Base-by-base conservation (phyloP, 2,888 invertebrate species). In the Rhimphoctona megacephalus region DNA sequence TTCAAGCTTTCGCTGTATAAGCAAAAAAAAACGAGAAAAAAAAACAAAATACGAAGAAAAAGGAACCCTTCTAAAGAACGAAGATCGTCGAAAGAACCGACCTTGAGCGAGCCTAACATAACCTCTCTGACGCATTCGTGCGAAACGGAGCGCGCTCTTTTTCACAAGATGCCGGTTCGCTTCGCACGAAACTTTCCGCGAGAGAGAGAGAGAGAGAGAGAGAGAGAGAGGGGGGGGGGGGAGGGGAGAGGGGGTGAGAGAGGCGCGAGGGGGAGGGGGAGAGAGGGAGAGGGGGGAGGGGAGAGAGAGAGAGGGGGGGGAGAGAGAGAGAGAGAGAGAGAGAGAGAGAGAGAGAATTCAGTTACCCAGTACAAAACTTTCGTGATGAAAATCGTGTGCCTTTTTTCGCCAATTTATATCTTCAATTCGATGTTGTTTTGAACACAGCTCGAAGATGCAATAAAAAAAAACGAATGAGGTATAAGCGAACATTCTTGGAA, bases 41-140 rank as follows among this genome's bases (percentile, higher is more conserved):
- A 49, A 33, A 49, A 33, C 30, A 52, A 49, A 49, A 72, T 46
- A 70, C 39, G 46, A 46, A 70, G 17, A 46, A 43, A 70, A 70
- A 39, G 46, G 46, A 52, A 72, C 46, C 43, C 46, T 43, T 67
- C 70, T 30, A 43, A 25, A 70, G 46, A 72, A 70, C 46, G 43
- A 70, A 49, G 72, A 46, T 72, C 33, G 72, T 49, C 72, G 72
- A 52, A 52, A 70, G 70, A 70, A 46, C 43, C 25, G 70, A 70
- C 70, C 70, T 70, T 49, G 72, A 49, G 72, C 46, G 49, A 72
- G 49, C 72, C 49, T 49, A 33, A 72, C 72, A 46, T 72, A 72
- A 72, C 72, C 72, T 72, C 72, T 72, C 52, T 72, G 49, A 72
- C 52, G 72, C 72, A 30, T 49, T 52, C 72, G 72, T 72, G 72